phyloP scores from a whole-genome alignment of 2,888 invertebrate species.

The Pristionchus mayeri region DNA sequence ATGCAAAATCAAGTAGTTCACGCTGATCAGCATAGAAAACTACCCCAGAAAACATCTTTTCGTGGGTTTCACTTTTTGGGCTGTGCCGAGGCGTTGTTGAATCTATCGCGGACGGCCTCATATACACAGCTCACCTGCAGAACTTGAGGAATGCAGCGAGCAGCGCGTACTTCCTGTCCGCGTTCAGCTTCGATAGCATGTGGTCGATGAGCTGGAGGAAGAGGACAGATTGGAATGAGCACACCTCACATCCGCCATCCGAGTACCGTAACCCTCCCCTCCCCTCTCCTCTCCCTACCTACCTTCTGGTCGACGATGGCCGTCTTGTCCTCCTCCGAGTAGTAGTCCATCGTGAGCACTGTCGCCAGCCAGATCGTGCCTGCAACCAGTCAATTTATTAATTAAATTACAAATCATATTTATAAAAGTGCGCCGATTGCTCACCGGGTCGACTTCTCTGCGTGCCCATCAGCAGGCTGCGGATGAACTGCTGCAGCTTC shows the following conservation, averaged over 20 bases:
- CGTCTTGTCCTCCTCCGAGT: neutral
- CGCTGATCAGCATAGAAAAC: too few relatives aligned
- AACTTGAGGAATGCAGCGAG: conserved; percentile 38
- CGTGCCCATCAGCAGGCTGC: neutral
- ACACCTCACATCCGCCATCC: neutral
- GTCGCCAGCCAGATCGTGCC: neutral
- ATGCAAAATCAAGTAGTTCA: too few relatives aligned
- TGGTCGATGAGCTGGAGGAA: conserved; percentile 13
- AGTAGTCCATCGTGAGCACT: conserved; percentile 35
- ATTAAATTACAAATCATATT: neutral
- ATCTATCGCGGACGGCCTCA: too few relatives aligned
- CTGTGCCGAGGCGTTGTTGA: too few relatives aligned
- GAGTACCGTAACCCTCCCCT: neutral
- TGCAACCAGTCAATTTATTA: neutral
- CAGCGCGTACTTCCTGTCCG: conserved; percentile 18
- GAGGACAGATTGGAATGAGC: neutral
- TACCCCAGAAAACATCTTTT: too few relatives aligned
- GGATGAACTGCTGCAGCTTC: conserved; percentile 29
- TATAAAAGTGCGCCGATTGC: neutral
- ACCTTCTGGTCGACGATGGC: conserved; percentile 14
- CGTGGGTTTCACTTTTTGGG: too few relatives aligned
- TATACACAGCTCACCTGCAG: conserved; percentile 31
- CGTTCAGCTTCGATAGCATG: conserved; percentile 25
- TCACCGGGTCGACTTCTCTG: conserved; percentile 37
- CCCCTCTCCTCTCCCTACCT: neutral